A percentile compares a stretch with the other conserved stretches of the same genome.
Conservation (phyloP, 2,888 invertebrate species). For the Schrankia costaestrigalis region DNA sequence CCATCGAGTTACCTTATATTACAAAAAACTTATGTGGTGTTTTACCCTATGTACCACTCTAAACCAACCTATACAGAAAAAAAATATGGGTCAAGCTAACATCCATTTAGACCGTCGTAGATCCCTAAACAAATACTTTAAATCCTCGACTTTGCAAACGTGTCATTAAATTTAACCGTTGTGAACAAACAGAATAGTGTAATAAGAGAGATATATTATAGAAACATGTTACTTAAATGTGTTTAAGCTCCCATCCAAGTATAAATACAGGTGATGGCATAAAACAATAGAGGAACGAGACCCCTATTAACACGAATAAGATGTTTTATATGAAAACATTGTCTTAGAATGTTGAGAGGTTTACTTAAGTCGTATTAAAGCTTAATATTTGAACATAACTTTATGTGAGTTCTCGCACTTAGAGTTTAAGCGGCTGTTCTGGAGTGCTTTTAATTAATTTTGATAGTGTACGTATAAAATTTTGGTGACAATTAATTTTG, state of each 20-base stretch:
- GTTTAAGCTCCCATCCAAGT: background rate
- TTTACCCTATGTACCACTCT: too few species aligned
- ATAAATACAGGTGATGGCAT: constrained; percentile 1
- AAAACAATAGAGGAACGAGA: background rate
- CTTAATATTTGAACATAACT: background rate
- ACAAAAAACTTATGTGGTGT: too few species aligned
- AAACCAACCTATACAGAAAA: too few species aligned
- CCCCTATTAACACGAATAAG: constrained; percentile 21
- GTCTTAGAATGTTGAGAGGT: constrained; percentile 38
- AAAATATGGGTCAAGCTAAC: too few species aligned
- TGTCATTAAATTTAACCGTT: constrained; percentile 41
- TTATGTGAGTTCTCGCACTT: too few species aligned
- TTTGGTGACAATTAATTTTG: too few species aligned
- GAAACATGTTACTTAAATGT: constrained; percentile 3
- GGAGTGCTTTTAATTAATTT: too few species aligned
- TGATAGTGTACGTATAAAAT: too few species aligned
- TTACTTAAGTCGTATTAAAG: constrained; percentile 16
- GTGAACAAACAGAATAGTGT: constrained; percentile 22
- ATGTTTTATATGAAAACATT: constrained; percentile 51
- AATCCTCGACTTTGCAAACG: constrained; percentile 21
- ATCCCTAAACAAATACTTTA: constrained; percentile 36
- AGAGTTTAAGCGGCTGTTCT: too few species aligned
- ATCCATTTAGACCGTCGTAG: too few species aligned
- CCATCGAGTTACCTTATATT: too few species aligned
- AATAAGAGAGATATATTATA: constrained; percentile 13